Conservation (phyloP, 2,113 vertebrate genomes). For the Rutilus rutilus region DNA sequence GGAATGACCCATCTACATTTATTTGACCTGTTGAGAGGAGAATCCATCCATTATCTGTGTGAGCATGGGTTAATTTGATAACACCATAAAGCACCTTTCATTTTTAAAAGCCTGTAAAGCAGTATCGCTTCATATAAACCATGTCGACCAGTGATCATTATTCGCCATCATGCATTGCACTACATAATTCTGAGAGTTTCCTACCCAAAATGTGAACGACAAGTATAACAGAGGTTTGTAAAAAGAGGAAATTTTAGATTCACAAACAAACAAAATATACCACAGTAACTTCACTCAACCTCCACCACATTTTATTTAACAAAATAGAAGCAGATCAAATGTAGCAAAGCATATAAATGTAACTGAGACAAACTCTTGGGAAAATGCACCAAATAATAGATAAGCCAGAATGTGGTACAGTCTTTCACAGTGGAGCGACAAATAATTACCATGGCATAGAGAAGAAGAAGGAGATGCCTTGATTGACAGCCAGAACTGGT, state of each 20-base stretch:
- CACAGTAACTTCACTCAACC: slow-evolving; percentile 70
- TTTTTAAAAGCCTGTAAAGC: slow-evolving; percentile 13
- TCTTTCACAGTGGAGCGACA: slow-evolving; percentile 67
- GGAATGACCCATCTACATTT: background rate
- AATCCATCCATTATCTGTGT: background rate
- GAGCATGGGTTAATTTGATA: background rate
- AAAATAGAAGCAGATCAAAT: slow-evolving; percentile 82
- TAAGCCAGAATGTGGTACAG: slow-evolving; percentile 71
- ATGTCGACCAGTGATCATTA: background rate
- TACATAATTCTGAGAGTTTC: background rate
- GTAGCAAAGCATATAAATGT: slow-evolving; percentile 81
- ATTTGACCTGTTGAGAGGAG: background rate
- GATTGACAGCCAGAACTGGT: slow-evolving; percentile 40
- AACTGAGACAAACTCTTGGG: slow-evolving; percentile 72
- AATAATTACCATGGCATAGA: slow-evolving; percentile 36
- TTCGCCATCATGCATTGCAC: background rate
- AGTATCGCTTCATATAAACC: background rate
- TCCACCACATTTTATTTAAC: slow-evolving; percentile 83
- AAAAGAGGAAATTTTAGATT: background rate
- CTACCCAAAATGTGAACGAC: background rate
- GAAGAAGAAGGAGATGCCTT: slow-evolving; percentile 6
- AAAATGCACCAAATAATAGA: slow-evolving; percentile 71
- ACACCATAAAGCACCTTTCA: slow-evolving; percentile 1
- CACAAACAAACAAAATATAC: slow-evolving; percentile 38
- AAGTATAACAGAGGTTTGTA: background rate